Evolutionary conservation across 2,888 invertebrate species (phyloP), one percentile per base, ranked within the genome.

Genomic region (Carpatolechia fugitivella): DNA sequence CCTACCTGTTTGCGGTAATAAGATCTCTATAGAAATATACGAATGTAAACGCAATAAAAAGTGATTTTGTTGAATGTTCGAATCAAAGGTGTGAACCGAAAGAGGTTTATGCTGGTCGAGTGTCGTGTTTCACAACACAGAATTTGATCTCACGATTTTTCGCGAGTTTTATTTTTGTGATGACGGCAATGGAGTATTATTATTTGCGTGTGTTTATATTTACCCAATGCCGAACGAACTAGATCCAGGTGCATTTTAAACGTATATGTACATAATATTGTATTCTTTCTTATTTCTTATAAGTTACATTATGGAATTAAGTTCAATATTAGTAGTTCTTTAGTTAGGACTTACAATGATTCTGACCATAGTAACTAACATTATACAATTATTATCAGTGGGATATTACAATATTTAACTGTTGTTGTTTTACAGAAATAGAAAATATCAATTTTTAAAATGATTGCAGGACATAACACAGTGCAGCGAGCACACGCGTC

Each of bases 401-500:
- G 11, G 8, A 3, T 8, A 8, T 33, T 4, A 24, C 6, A 24
- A 24, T 24, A 24, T 24, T 24, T 24, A 24, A 24, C 24, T 24
- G 3, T 24, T 24, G 24, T 24, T 6, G 3, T 24, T 6, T 3
- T 24, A 24, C 3, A 24, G 6, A 24, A 24, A 4, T 3, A 13
- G n/a, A 2, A 29, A 46, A 46, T 29, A 24, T 24, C 31, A 8
- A 30, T 10, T 14, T 13, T 4, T 4, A 16, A 38, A 38, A 29
- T 36, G 85, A 86, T 84, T 82, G 85, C 85, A 85, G 80, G 68
- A 74, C 70, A 80, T 80, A 80, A 81, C 76, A 71, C 70, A 71
- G 71, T 74, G 69, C 74, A 73, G 69, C 68, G 65, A 78, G 85
- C 74, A 89, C 90, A 89, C 90, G 90, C 89, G 90, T 88, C 88